phyloP scores from a whole-genome alignment of 2,797 vertebrate genomes.

The Brachyalestes nurse region DNA sequence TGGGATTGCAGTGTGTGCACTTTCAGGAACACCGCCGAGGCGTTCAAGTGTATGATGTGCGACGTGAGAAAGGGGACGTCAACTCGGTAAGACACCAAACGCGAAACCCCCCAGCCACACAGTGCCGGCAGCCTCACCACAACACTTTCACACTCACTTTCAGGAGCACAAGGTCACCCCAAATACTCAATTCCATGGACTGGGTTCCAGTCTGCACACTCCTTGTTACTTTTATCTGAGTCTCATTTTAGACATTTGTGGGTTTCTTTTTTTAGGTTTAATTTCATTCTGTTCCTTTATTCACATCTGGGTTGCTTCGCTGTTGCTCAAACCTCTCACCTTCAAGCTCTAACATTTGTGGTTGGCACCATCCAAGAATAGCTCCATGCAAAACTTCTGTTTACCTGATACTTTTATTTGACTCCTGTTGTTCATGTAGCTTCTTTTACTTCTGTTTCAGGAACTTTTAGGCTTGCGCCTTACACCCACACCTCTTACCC shows the following conservation, averaged over 20 bases:
- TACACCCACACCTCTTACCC: not conserved
- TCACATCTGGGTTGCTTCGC: not conserved
- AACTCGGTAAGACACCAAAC: constrained; percentile 88
- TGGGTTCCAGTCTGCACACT: too few relatives aligned
- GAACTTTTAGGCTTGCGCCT: not conserved
- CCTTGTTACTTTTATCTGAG: too few relatives aligned
- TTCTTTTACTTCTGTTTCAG: not conserved
- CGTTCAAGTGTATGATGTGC: constrained; percentile 99
- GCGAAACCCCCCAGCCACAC: not conserved
- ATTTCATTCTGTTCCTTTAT: not conserved
- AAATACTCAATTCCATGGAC: not conserved
- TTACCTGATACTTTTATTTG: not conserved
- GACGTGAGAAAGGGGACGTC: constrained; percentile 99
- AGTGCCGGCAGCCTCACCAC: not conserved
- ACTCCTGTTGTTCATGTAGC: not conserved
- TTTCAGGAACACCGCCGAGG: constrained; percentile 98
- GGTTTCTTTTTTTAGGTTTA: not conserved
- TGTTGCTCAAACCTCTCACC: not conserved
- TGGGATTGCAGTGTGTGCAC: constrained; percentile 99
- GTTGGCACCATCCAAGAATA: too few relatives aligned
- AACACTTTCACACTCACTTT: not conserved
- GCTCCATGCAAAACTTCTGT: too few relatives aligned
- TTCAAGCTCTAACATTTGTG: not conserved
- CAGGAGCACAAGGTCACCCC: not conserved
- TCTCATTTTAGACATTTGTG: too few relatives aligned